A percentile compares a stretch with the other conserved stretches of the same genome.
phyloP scores from a whole-genome alignment of 2,113 vertebrate genomes.

The Tapirus terrestris region DNA sequence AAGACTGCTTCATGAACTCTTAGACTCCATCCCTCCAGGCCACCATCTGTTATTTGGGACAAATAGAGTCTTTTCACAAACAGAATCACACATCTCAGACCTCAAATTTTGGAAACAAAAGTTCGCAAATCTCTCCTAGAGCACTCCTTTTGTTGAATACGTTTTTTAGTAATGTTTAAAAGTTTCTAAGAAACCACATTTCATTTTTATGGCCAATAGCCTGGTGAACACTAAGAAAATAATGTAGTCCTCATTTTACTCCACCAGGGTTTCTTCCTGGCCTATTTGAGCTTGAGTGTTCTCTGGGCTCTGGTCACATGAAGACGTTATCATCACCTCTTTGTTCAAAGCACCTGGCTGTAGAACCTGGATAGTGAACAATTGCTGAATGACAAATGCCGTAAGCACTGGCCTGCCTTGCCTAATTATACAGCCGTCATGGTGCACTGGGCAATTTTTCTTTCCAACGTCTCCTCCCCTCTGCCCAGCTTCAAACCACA shows the following conservation, averaged over 20 bases:
- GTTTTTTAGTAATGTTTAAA: background rate
- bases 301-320: conserved; percentile 49
- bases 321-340: conserved; percentile 55
- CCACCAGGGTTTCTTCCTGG: background rate
- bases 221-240: background rate
- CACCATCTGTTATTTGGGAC: background rate
- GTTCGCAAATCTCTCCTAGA: background rate
- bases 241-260: background rate
- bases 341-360: conserved; percentile 63
- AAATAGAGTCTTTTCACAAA: background rate
- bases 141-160: background rate
- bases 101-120: background rate
- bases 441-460: conserved; percentile 73
- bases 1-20: background rate
- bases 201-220: background rate
- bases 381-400: conserved; percentile 66
- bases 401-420: conserved; percentile 69
- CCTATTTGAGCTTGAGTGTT: background rate
- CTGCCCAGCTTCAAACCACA: conserved; percentile 82
- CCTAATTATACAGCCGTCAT: conserved; percentile 81
- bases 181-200: conserved; percentile 30
- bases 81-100: background rate
- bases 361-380: background rate
- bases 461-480: conserved; percentile 78
- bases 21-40: background rate